phyloP scores from a whole-genome alignment of 1,140 invertebrate species.

The Drosophila lowei region DNA sequence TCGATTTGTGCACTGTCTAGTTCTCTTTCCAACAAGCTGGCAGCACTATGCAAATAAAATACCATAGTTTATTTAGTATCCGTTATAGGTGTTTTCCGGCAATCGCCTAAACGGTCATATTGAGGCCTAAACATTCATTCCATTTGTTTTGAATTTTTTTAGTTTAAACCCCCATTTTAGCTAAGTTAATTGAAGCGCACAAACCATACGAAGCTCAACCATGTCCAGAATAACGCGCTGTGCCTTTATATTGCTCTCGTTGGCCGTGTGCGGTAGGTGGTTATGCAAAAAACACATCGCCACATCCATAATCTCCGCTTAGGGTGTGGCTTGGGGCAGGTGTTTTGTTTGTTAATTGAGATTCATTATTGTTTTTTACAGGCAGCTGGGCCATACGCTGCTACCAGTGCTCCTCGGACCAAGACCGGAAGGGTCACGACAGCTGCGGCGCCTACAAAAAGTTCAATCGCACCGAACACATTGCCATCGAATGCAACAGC shows the following conservation, averaged over 20 bases:
- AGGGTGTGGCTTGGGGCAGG: conserved; percentile 59
- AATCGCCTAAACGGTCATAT: conserved; percentile 22
- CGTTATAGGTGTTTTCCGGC: too few relatives aligned
- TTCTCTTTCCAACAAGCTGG: too few relatives aligned
- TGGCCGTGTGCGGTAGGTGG: conserved; percentile 53
- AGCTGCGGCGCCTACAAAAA: conserved; percentile 93
- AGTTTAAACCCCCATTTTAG: conserved; percentile 30
- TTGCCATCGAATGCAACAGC: conserved; percentile 94
- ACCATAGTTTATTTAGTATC: too few relatives aligned
- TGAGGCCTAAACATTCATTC: conserved; percentile 2
- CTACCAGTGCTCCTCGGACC: conserved; percentile 93
- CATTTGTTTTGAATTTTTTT: conserved; percentile 47
- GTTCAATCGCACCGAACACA: conserved; percentile 91
- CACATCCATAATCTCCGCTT: conserved; percentile 18
- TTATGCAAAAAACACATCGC: neutral
- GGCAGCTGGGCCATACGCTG: conserved; percentile 86
- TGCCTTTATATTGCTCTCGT: conserved; percentile 48
- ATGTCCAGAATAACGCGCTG: conserved; percentile 43
- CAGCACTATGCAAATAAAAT: too few relatives aligned
- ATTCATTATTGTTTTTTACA: conserved; percentile 26
- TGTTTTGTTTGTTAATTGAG: conserved; percentile 18
- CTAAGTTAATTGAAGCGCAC: conserved; percentile 32
- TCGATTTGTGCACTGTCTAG: too few relatives aligned
- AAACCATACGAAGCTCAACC: conserved; percentile 9
- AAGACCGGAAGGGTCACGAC: conserved; percentile 89